A percentile compares a stretch with the other conserved stretches of the same genome.
Conservation (phyloP, 1,140 invertebrate genomes). For the Pseudomyrmex sp. region DNA sequence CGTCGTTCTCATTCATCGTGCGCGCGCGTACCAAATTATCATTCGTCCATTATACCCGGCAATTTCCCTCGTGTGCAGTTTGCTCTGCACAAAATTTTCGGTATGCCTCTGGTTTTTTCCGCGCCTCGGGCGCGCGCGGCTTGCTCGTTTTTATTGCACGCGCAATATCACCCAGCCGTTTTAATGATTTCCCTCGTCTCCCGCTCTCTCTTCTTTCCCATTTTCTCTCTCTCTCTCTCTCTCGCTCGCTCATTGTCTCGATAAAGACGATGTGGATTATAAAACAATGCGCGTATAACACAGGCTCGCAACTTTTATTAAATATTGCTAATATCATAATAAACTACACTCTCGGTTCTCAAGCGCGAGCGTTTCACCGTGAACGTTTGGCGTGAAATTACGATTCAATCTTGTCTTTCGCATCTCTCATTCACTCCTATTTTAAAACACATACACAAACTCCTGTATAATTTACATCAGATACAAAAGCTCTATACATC, state of each 20-base stretch:
- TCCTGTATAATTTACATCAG: too few species aligned
- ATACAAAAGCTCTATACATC: too few species aligned
- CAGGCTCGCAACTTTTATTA: too few species aligned
- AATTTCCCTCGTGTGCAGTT: constrained; percentile 50
- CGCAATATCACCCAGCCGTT: constrained; percentile 21
- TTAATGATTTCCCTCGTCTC: constrained; percentile 9
- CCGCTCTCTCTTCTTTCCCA: not conserved
- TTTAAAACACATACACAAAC: too few species aligned
- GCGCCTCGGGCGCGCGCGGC: not conserved
- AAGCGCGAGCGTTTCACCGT: too few species aligned
- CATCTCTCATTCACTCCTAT: too few species aligned
- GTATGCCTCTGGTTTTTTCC: constrained; percentile 28
- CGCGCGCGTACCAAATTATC: constrained; percentile 46
- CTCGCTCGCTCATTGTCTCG: not conserved
- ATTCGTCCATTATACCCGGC: constrained; percentile 52
- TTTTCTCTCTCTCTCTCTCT: not conserved
- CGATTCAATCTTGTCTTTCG: too few species aligned
- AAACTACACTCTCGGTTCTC: too few species aligned
- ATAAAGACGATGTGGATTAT: too few species aligned
- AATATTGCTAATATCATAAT: too few species aligned
- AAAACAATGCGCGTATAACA: too few species aligned
- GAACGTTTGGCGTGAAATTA: too few species aligned
- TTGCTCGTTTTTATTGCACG: constrained; percentile 42
- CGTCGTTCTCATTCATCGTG: constrained; percentile 28
- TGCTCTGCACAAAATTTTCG: constrained; percentile 38